Conservation (phyloP, 2,797 vertebrate genomes). For the Telmatherina bonti region DNA sequence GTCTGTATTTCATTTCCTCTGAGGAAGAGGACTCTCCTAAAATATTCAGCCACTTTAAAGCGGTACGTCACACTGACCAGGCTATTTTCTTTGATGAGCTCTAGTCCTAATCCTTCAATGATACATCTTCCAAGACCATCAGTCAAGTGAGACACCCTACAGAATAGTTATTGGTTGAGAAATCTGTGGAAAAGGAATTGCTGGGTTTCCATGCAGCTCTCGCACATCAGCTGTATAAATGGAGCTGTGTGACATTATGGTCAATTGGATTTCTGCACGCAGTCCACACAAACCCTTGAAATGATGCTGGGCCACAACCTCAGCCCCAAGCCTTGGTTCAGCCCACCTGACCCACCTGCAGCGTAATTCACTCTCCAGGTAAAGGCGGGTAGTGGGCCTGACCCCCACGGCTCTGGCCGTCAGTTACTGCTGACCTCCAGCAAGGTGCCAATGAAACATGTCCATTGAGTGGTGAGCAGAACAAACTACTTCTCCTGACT, state of each 20-base stretch:
- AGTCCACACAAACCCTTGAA: constrained; percentile 58
- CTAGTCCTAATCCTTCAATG: constrained; percentile 71
- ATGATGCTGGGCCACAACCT: constrained; percentile 65
- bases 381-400: constrained; percentile 66
- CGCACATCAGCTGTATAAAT: constrained; percentile 63
- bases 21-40: constrained; percentile 73
- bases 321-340: constrained; percentile 52
- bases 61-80: constrained; percentile 70
- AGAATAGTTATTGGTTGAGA: constrained; percentile 69
- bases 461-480: constrained; percentile 75
- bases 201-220: constrained; percentile 53
- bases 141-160: constrained; percentile 56
- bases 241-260: constrained; percentile 65
- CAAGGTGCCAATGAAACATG: constrained; percentile 76
- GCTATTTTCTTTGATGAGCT: constrained; percentile 78
- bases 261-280: constrained; percentile 71
- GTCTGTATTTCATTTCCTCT: constrained; percentile 78
- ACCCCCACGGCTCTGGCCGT: constrained; percentile 67
- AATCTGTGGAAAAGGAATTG: constrained; percentile 48
- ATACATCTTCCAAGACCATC: constrained; percentile 65
- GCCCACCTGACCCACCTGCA: constrained; percentile 68
- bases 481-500: constrained; percentile 74
- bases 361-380: constrained; percentile 75
- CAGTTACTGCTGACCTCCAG: constrained; percentile 78
- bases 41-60: constrained; percentile 77